Base-by-base conservation (phyloP, 2,113 vertebrate species). In the Rhea pennata region DNA sequence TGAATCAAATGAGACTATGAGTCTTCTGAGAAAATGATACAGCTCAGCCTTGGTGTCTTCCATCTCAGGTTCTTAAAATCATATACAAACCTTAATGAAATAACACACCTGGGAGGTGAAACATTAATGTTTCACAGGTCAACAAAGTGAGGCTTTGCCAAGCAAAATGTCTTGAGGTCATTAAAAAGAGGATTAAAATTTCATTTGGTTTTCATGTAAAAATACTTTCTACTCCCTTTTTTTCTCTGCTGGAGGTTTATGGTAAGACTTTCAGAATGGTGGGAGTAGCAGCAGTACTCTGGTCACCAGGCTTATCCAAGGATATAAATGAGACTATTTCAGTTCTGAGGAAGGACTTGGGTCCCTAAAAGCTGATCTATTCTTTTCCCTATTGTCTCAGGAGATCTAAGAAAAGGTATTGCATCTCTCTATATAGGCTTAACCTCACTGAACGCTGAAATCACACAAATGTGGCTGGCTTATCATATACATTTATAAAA, bases 41-140 rank as follows among this genome's bases (percentile, higher is more conserved):
- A 93, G 74, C 77, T 91, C 87, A 87, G 0, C 51, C 65, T 83
- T 71, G 54, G 51, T 89, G 64, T 50, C 46, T 92, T 96, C 84
- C 87, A 83, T 59, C 51, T 6, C 5, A 90, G 71, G 50, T 44
- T 88, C 84, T 91, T 87, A 83, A 95, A 95, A 92, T 66, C 88
- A 81, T 62, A 75, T 59, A 73, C n/a, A 92, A 93, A 93, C 91
- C 96, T 95, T 92, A 90, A 88, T 46, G 33, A 83, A 94, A 94
- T 76, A 76, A 16, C 59, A 70, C 2, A 5, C 77, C 91, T 91
- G 29, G 71, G 87, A 80, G 46, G 67, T 76, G 88, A 77, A 46
- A 74, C 75, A 59, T 72, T 83, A 82, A 79, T 89, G 71, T 88
- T 94, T 86, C 88, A 94, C 79, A 56, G 85, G 40, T 64, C 90